Base-by-base conservation (phyloP, 2,113 vertebrate species). In the Clinocottus analis region DNA sequence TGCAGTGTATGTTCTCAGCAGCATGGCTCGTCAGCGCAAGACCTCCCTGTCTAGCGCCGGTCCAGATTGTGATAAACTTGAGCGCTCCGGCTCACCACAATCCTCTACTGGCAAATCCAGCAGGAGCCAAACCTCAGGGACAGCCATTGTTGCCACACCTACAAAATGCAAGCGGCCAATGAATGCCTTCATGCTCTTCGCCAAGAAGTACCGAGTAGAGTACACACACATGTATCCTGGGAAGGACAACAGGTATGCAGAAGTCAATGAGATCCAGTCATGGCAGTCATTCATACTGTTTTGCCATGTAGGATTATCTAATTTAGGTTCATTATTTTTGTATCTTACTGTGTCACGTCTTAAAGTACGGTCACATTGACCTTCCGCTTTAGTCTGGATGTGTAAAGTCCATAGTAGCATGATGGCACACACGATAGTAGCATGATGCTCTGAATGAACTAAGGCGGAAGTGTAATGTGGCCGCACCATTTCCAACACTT, bases 131-230 rank as follows among this genome's bases (percentile, higher is more conserved):
- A 95, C 94, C 96, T 97, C 97, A 96, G 97, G 96, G 95, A 97
- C 96, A 91, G 89, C 94, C 87, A 94, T 85, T 85, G 94, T 93
- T 92, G 95, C 96, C 96, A 96, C 96, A 59, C 97, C 97, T 89
- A 97, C 95, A 86, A 99, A 98, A 95, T 99, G 97, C 96, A 99
- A 99, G 95, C 97, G 98, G 96, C 98, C 98, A 96, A 99, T 99
- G 98, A 99, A 99, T 93, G 98, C 98, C 95, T 99, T 99, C 95
- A 99, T 99, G 98, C 97, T 99, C 85, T 99, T 99, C 85, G 98
- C 98, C 94, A 99, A 99, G 97, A 99, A 99, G 86, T 99, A 99
- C 94, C 95, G 98, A 94, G 97, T 99, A 90, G 98, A 99, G 94
- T 99, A 98, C 91, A 99, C 98, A 66, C 98, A 99, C 93, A 98